Evolutionary conservation across 2,113 vertebrate species (phyloP), one percentile per base, ranked within the genome.

Genomic region (Coregonus clupeaformis): DNA sequence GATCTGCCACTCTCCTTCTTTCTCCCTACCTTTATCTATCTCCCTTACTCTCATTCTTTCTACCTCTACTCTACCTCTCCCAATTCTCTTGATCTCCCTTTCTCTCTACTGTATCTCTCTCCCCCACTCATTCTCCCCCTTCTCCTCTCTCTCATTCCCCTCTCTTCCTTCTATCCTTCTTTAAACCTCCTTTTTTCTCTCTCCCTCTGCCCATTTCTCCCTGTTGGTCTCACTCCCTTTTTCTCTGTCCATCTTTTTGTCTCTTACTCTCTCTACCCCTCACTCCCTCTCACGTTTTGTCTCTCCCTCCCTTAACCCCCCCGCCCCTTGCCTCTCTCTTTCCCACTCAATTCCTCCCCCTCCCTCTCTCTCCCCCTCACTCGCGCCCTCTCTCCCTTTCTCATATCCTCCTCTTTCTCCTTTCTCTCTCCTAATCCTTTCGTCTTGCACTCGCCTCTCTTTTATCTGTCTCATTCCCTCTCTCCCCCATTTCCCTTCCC

Each of bases 1-100:
- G 82, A 84, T 85, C 73, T 78, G 71, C 5, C 24, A 71, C 82
- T 78, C 73, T 66, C 76, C 77, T 74, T 59, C 57, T 59, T 3
- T 55, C 52, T 55, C 52, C 52, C 5, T 14, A 20, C 52, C 13
- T 42, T 42, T 42, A 16, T 55, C 16, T 55, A 55, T 18, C 52
- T 55, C 52, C 14, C 36, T 42, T 52, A 18, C 18, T 78, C 66
- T 4, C n/a, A 69, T 81, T 77, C 73, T 68, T 75, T 78, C 75
- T 16, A 4, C 9, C 12, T 55, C 52, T 55, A 4, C 52, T 60
- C n/a, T n/a, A 60, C 57, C 18, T 72, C 76, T 71, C 57, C n/a
- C 57, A 16, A 60, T 77, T 82, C 69, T 5, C 24, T 71, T 81
- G 75, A 63, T 66, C 77, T 77, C 75, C 16, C 57, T 60, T 22